Evolutionary conservation across 1,140 invertebrate species (phyloP).

Genomic region (Zaprionus inermis): DNA sequence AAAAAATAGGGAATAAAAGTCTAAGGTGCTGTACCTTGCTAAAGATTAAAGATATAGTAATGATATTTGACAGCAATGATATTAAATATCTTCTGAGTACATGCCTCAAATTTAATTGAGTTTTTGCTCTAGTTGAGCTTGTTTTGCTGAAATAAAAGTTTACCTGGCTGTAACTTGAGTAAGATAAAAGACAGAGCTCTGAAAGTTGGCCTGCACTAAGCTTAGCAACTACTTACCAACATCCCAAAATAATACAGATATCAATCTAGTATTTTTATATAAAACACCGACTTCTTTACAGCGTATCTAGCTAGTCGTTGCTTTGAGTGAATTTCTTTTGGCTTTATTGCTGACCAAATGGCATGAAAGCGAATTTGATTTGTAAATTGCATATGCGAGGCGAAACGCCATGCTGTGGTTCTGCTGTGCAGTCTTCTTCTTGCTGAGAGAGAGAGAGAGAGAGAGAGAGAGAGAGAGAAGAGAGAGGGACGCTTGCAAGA

Average conservation of each 20-base stretch:
- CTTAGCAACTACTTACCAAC: too few relatives aligned
- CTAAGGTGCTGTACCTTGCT: too few relatives aligned
- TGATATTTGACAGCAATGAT: neutral
- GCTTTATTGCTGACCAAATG: conserved; percentile 41
- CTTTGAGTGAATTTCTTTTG: neutral
- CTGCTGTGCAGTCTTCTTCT: conserved; percentile 3
- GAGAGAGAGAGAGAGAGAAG: too few relatives aligned
- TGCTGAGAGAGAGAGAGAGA: neutral
- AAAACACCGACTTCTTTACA: neutral
- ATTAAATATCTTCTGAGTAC: neutral
- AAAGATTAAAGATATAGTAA: neutral
- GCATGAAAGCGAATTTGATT: conserved; percentile 78
- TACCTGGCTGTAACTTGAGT: neutral
- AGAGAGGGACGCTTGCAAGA: neutral
- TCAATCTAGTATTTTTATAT: neutral
- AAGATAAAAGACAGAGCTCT: neutral
- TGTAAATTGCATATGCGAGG: conserved; percentile 66
- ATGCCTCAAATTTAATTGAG: neutral
- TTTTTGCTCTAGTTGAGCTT: neutral
- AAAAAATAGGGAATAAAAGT: too few relatives aligned
- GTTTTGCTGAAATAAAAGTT: neutral
- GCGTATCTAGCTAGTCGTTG: neutral
- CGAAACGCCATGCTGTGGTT: conserved; percentile 47
- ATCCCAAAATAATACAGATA: too few relatives aligned
- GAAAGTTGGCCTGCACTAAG: neutral